These are phyloP conservation scores for Drosophila subobscura DNA, from an alignment of 1,140 invertebrate genomes.

Conservation along the genomic window DNA sequence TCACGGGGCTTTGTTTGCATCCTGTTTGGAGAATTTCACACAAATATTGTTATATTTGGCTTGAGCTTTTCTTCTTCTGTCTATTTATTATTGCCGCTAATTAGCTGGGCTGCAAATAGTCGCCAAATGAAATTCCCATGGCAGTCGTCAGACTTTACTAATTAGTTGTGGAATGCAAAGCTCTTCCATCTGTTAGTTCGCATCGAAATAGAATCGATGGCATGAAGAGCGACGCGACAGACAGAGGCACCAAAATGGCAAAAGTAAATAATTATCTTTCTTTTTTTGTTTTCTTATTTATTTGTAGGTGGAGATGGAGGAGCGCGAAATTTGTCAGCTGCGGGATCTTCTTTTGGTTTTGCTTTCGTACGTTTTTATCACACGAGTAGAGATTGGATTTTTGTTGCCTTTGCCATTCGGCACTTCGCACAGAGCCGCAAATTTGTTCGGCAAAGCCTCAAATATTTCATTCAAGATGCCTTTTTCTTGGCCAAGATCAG, in stretches of 20 bases:
- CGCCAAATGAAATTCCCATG: conserved; percentile 52
- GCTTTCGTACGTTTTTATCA: conserved; percentile 49
- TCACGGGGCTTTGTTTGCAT: background rate
- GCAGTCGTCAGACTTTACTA: conserved; percentile 40
- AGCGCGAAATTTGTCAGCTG: conserved; percentile 60
- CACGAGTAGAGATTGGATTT: conserved; percentile 47
- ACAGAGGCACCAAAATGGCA: no score
- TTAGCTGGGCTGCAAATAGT: conserved; percentile 28
- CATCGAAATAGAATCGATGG: no score
- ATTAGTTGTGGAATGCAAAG: conserved; percentile 55
- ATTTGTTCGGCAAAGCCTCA: conserved; percentile 60
- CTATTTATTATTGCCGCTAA: conserved; percentile 34
- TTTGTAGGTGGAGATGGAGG: conserved; percentile 3
- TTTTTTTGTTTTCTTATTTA: conserved; percentile 4
- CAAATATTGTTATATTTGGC: conserved; percentile 27
- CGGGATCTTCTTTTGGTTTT: conserved; percentile 25
- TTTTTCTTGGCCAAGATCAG: conserved; percentile 18
- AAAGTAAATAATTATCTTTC: background rate
- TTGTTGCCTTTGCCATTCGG: conserved; percentile 16
- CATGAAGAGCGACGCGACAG: no score
- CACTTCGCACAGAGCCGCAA: conserved; percentile 60
- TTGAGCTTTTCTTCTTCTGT: background rate
- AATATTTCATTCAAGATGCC: conserved; percentile 58
- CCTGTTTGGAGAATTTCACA: background rate
- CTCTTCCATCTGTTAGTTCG: no score